phyloP scores from a whole-genome alignment of 2,113 vertebrate genomes.

The Oenanthe melanoleuca region DNA sequence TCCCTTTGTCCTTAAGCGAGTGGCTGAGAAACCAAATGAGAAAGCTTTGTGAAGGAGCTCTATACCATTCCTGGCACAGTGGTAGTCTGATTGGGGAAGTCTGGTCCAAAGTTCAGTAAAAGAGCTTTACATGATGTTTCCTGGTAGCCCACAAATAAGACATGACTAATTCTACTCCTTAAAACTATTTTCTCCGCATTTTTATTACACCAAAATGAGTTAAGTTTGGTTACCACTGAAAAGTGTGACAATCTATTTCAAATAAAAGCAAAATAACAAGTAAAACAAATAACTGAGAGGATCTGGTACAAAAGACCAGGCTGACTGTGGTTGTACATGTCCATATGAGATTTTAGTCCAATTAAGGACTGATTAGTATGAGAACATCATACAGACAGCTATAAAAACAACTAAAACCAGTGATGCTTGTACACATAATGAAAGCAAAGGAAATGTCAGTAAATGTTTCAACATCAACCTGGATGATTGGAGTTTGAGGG shows the following conservation, averaged over 20 bases:
- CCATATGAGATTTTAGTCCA: background rate
- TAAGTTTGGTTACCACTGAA: background rate
- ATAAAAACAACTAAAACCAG: background rate
- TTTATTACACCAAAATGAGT: background rate
- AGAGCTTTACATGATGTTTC: background rate
- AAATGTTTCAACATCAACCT: background rate
- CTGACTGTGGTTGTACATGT: background rate
- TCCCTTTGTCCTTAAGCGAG: background rate
- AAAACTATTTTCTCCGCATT: background rate
- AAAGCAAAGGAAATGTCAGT: background rate
- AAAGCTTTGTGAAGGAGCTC: background rate
- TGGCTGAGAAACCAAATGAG: background rate
- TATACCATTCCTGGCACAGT: background rate
- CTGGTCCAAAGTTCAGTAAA: background rate
- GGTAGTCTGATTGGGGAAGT: background rate
- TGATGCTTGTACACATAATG: fast-evolving
- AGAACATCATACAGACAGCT: background rate
- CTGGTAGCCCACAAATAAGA: background rate
- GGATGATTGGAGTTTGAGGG: background rate
- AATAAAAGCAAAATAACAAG: background rate
- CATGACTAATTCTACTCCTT: background rate
- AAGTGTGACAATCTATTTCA: background rate
- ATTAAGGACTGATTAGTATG: background rate
- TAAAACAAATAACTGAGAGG: background rate
- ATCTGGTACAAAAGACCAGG: background rate